Evolutionary conservation across 2,888 invertebrate genomes (phyloP), one percentile per base, ranked within the genome.

Genomic region (Cataglyphis rosenhaueri): DNA sequence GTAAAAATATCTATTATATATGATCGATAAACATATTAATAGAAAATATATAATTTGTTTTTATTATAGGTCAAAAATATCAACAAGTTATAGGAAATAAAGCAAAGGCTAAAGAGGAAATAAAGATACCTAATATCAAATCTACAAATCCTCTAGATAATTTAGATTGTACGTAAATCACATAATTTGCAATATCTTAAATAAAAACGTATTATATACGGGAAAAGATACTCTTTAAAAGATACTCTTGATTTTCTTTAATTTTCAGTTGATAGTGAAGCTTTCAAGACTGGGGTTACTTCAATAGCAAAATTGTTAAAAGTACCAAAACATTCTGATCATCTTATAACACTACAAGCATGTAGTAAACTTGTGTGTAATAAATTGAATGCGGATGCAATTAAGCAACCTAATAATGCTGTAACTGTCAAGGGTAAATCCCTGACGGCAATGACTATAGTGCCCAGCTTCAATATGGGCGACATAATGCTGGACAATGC

Each of bases 71-170:
- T 86, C 96, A 96, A 1, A 96, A 97, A 91, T 98, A 97, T 92
- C 96, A 97, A 88, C 94, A 95, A 88, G 96, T 96, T 35, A 96
- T 96, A 88, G 95, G 96, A 18, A 96, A 96, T 84, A 96, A 96
- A 92, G 86, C 95, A 5, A 95, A 95, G 55, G 81, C 62, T 44
- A 96, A 96, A 88, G 95, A 95, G 87, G 95, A 96, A 87, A 94
- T 95, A 52, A 96, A 96, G 89, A 96, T 96, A 8, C 98, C 98
- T 0, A 97, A 96, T 94, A 96, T 98, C 79, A 96, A 97, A 32
- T 97, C 97, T 48, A 96, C 97, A 85, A 98, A 98, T 95, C 97
- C 98, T 15, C 95, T 98, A 86, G 98, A 98, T 93, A 97, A 97
- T 92, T 95, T 98, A 88, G 97, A 98, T 93, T 98, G 98, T 98